Evolutionary conservation across 37 sponge, comb jelly and placozoan genomes (phyloP), one percentile per base, ranked within the genome.

Genomic region (Crambe crambe): DNA sequence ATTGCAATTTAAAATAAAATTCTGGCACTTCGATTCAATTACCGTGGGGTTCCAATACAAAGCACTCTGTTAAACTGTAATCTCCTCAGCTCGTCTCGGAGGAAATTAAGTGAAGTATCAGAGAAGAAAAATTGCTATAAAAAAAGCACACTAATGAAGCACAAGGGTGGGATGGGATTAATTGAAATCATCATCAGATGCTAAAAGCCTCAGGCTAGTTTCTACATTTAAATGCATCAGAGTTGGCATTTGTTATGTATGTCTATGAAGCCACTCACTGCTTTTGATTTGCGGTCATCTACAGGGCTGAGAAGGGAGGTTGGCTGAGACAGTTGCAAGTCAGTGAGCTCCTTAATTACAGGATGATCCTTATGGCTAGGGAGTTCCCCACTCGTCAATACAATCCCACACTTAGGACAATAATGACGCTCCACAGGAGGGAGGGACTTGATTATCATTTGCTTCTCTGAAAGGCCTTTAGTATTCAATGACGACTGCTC

Each of bases 31-130:
- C n/a, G n/a, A 57, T 8, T 9, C 39, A 27, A 30, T 73, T 36
- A 94, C 95, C 89, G 83, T 67, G 97, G 97, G 12, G 85, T 76
- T 37, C 97, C 97, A 17, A 97, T 68, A 81, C 95, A 89, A 21
- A 97, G 42, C 0, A 95, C 90, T 57, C 80, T 74, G 23, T 74
- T 71, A 47, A 76, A 75, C 20, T 73, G 60, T 40, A 83, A 75
- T 42, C 82, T 71, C 34, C 72, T 68, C n/a, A 96, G 58, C 44
- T 89, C 86, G 8, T 71, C 57, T 34, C 58, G 12, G 3, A 96
- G 40, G 22, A 93, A 84, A 18, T 77, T 17, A 0, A 78, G 34
- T 41, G 89, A 38, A 21, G 74, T 26, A 6, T 81, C 74, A 31
- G 84, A 78, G 78, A 90, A 96, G 79, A 83, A 90, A 59, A 86